Evolutionary conservation across 2,888 invertebrate genomes (phyloP).

Genomic region (Mythimna vitellina): DNA sequence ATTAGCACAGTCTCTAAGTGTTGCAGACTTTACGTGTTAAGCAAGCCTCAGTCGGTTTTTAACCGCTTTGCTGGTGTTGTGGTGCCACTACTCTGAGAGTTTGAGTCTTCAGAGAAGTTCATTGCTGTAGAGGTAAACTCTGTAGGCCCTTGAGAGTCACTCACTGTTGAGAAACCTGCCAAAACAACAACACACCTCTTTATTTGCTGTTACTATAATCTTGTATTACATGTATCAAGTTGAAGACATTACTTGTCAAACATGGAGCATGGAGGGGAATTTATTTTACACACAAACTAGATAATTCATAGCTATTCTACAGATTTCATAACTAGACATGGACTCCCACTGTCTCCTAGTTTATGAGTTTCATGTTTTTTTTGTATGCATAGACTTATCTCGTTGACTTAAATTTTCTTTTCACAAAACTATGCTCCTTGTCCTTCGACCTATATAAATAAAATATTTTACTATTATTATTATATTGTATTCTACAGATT

Average conservation of each 20-base stretch:
- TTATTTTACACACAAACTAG: neutral
- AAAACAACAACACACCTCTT: neutral
- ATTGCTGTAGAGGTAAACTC: slow-evolving; percentile 96
- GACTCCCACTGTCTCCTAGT: no score
- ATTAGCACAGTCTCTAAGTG: slow-evolving; percentile 56
- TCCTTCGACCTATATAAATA: no score
- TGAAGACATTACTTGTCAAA: no score
- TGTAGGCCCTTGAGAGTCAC: slow-evolving; percentile 97
- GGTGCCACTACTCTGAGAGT: slow-evolving; percentile 96
- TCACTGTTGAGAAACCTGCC: slow-evolving; percentile 96
- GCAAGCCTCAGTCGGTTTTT: slow-evolving; percentile 92
- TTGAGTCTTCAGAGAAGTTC: slow-evolving; percentile 97
- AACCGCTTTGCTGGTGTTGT: slow-evolving; percentile 93
- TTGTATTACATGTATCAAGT: neutral
- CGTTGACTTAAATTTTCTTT: no score
- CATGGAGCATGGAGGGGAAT: no score
- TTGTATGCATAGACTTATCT: no score
- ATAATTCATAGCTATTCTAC: neutral
- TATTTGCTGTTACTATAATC: neutral
- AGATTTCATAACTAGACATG: slow-evolving; percentile 18
- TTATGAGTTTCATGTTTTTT: no score
- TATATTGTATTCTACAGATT: neutral
- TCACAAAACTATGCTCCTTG: no score
- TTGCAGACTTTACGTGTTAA: slow-evolving; percentile 50
- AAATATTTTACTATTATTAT: no score